Percentiles rank a stretch among this genome's conserved stretches.
Conservation (phyloP, 2,797 vertebrate species). For the Channa striata region DNA sequence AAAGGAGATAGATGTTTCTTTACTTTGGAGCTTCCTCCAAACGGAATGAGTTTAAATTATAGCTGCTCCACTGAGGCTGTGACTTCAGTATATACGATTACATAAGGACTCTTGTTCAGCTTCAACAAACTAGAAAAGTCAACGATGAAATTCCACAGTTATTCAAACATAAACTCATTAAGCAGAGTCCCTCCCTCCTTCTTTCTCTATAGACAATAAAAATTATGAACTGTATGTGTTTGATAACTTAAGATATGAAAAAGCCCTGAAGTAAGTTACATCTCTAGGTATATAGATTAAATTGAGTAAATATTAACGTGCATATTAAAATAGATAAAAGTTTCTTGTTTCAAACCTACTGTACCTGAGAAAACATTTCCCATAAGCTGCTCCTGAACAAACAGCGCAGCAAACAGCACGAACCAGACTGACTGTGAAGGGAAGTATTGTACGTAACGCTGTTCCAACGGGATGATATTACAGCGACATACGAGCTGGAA, state of each 20-base stretch:
- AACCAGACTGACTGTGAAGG: conserved; percentile 21
- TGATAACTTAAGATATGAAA: no score
- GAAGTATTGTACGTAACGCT: conserved; percentile 42
- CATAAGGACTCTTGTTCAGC: conserved; percentile 6
- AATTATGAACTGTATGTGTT: no score
- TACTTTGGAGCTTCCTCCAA: conserved; percentile 37
- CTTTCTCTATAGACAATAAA: neutral
- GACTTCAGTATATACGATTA: conserved; percentile 9
- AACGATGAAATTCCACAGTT: neutral
- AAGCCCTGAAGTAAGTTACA: neutral
- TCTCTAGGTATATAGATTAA: neutral
- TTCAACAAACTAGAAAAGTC: neutral
- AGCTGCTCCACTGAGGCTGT: no score
- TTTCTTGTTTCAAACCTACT: neutral
- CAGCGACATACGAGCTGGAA: neutral
- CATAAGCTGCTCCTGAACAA: conserved; percentile 9
- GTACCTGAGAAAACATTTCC: conserved; percentile 11
- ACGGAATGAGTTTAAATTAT: conserved; percentile 21
- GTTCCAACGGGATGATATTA: conserved; percentile 27
- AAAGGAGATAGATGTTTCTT: conserved; percentile 66
- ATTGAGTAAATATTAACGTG: neutral
- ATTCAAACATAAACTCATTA: conserved; percentile 21
- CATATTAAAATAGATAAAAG: conserved; percentile 7
- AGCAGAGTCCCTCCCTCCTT: neutral
- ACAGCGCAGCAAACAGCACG: conserved; percentile 17